phyloP scores from a whole-genome alignment of 1,140 invertebrate genomes.

The Drosophila obscura region DNA sequence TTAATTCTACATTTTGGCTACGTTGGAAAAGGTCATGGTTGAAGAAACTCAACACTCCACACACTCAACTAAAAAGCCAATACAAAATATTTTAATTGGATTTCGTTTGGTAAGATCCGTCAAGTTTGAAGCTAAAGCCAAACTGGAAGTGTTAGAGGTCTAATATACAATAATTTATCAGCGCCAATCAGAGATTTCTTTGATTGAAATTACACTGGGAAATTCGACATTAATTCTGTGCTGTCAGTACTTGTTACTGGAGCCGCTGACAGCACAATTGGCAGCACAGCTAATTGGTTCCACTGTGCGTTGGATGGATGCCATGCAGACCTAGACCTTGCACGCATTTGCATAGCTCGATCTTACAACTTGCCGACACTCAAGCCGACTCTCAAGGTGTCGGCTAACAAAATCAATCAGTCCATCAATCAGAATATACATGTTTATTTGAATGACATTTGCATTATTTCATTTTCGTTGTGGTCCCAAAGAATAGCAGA shows the following conservation, averaged over 20 bases:
- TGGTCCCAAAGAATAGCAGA: too few relatives aligned
- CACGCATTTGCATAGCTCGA: conserved; percentile 58
- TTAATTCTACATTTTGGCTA: conserved; percentile 35
- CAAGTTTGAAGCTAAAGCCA: conserved; percentile 45
- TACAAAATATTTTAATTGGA: conserved; percentile 43
- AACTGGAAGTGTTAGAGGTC: conserved; percentile 58
- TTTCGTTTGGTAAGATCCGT: conserved; percentile 44
- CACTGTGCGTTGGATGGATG: conserved; percentile 49
- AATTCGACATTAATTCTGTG: conserved; percentile 11
- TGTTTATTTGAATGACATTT: conserved; percentile 42
- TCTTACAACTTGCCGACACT: conserved; percentile 45
- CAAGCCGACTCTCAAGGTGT: conserved; percentile 44
- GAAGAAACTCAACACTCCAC: conserved; percentile 20
- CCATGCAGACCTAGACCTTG: conserved; percentile 68
- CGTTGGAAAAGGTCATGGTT: conserved; percentile 58
- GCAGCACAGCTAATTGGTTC: not conserved
- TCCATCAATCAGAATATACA: conserved; percentile 61
- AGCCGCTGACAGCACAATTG: not conserved
- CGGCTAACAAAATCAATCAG: conserved; percentile 55
- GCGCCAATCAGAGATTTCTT: conserved; percentile 9
- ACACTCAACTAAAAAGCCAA: conserved; percentile 33
- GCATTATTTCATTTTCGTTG: conserved; percentile 27
- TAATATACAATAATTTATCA: conserved; percentile 39
- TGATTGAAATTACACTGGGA: conserved; percentile 4
- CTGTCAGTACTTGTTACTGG: conserved; percentile 3